Base-by-base conservation (phyloP, 2,797 vertebrate genomes). In the Semotilus atromaculatus region DNA sequence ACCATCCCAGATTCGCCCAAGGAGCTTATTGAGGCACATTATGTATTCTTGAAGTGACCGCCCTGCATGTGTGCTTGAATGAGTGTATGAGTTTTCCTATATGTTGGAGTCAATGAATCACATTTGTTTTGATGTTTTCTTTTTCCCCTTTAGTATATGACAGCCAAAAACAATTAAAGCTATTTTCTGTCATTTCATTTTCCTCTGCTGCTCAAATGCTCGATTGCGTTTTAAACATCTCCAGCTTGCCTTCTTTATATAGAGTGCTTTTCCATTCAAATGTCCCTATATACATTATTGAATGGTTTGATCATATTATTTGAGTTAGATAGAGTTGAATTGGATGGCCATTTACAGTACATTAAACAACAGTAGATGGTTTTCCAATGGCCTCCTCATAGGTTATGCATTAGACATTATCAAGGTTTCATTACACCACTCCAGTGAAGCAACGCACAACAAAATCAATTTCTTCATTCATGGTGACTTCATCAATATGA, bases 401-500 rank as follows among this genome's bases (percentile, higher is more conserved):
- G 77, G 68, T 80, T 72, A n/a, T 79, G 74, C 67, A 73, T 73
- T 80, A 72, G 76, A 64, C 16, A 38, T 53, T 4, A 80, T 73
- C 68, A 73, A 45, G 70, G 86, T 81, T 84, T 81, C 82, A 84
- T 71, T 62, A 84, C 51, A 48, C 29, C 16, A 23, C 60, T 60
- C 72, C 71, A 40, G 26, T 60, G 26, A 81, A 86, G 64, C 73
- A 64, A 85, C 40, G 79, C 64, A 77, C 67, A 86, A 71, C 51
- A 48, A 86, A 82, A 82, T 82, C 43, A 79, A 53, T 76, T 75
- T 85, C 48, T 83, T 83, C 40, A 70, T 75, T 82, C 34, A 67
- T 55, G 23, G 51, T 8, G 31, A 66, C 43, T 66, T 86, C 71
- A 74, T 85, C 84, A 80, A 79, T 88, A 75, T 51, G 82, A 82